phyloP scores from a whole-genome alignment of 2,888 invertebrate genomes.

The Stictocephala bisonia region DNA sequence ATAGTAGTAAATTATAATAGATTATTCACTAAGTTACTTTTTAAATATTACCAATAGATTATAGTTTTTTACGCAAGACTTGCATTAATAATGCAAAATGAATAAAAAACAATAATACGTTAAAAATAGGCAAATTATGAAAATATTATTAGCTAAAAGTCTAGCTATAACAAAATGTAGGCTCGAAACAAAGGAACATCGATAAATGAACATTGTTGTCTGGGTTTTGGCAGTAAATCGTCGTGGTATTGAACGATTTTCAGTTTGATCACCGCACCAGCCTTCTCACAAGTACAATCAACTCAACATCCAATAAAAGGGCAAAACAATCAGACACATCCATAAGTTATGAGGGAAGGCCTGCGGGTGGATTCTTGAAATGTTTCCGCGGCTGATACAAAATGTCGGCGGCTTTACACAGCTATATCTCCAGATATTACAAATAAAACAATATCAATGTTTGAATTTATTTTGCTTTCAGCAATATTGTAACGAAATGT shows the following conservation, averaged over 20 bases:
- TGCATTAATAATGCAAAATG: too few species aligned
- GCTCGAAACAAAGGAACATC: too few species aligned
- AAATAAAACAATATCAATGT: constrained; percentile 22
- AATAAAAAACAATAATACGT: too few species aligned
- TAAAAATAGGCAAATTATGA: too few species aligned
- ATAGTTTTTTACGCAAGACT: too few species aligned
- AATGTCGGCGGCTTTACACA: not conserved
- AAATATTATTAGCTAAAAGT: too few species aligned
- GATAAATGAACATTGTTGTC: too few species aligned
- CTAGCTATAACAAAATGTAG: too few species aligned
- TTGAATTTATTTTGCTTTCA: constrained; percentile 14
- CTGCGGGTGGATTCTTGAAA: not conserved
- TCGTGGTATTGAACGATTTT: not conserved
- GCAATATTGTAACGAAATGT: constrained; percentile 7
- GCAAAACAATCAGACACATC: not conserved
- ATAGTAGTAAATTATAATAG: too few species aligned
- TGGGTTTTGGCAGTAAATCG: too few species aligned
- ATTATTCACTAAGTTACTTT: too few species aligned
- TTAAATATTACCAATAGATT: too few species aligned
- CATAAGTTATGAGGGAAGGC: constrained; percentile 6
- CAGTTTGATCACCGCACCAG: not conserved
- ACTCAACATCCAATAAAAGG: not conserved
- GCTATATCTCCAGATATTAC: constrained; percentile 29
- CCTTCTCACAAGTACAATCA: constrained; percentile 16
- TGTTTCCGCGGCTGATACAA: not conserved